Evolutionary conservation across 2,888 invertebrate species (phyloP), one percentile per base, ranked within the genome.

Genomic region (Seira sanloemensis): DNA sequence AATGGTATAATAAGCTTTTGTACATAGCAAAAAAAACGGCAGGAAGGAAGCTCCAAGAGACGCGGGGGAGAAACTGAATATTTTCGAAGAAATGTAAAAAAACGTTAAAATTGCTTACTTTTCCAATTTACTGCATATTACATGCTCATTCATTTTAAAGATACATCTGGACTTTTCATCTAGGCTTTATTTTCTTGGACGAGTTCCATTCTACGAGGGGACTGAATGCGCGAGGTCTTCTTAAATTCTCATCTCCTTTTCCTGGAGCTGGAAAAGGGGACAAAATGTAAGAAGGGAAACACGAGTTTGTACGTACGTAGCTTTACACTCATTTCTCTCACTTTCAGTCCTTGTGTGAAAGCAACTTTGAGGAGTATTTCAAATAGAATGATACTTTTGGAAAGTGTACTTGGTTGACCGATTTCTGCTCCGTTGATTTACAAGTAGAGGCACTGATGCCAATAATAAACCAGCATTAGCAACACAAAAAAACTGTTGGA

Each of bases 351-450:
- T 37, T 37, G n/a, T n/a, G n/a, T n/a, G n/a, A n/a, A n/a, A 37
- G 37, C 12, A 37, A 12, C 37, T 37, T 37, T 37, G 4, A n/a
- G 37, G 37, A 37, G 37, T 37, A 37, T 12, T 37, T 37, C 37
- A 37, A 37, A 37, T 4, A 37, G 37, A 37, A 37, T 37, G 37
- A 37, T 37, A 37, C 37, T 37, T 37, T 7, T 7, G 5, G 37
- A 37, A 37, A 12, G 4, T 37, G 12, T 37, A 37, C 37, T 37
- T 69, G 72, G 68, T 75, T 81, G 81, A 76, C 81, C 75, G 81
- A 72, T 75, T 81, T 37, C 37, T 81, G 50, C 76, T 50, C 58
- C 58, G 76, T 76, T 76, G 76, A 81, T 81, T 76, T 81, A 81
- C 65, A 81, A 66, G 50, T 37, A 25, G 27, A 81, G 74, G 69